A percentile compares a stretch with the other conserved stretches of the same genome.
phyloP scores from a whole-genome alignment of 37 sponge, comb jelly and placozoan genomes.

The Amphimedon queenslandica region DNA sequence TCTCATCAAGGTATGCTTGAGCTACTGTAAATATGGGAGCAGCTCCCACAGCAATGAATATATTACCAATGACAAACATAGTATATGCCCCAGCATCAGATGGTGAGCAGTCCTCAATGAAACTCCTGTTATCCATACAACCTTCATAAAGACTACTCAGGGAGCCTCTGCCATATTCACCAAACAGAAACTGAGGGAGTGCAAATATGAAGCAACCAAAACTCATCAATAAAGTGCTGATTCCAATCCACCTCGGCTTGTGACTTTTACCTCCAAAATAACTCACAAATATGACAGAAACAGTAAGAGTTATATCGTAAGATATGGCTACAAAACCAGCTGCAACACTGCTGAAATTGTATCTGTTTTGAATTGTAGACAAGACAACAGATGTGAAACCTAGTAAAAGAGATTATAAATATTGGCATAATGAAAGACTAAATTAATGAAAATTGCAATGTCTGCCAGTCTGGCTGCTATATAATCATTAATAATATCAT shows the following conservation, averaged over 20 bases:
- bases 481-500: too few relatives aligned
- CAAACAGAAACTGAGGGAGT: conserved; percentile 69
- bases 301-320: conserved; percentile 67
- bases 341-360: conserved; percentile 56
- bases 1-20: conserved; percentile 71
- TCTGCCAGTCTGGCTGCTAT: too few relatives aligned
- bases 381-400: background rate
- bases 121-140: conserved; percentile 17
- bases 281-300: conserved; percentile 68
- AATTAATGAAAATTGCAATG: too few relatives aligned
- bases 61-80: conserved; percentile 65
- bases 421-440: too few relatives aligned
- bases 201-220: conserved; percentile 71
- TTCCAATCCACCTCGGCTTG: conserved; percentile 75
- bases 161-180: conserved; percentile 18
- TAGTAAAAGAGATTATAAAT: too few relatives aligned
- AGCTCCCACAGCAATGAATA: conserved; percentile 72
- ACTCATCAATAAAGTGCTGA: conserved; percentile 32
- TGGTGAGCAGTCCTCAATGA: conserved; percentile 10
- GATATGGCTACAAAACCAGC: conserved; percentile 41
- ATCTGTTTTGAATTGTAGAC: conserved; percentile 66
- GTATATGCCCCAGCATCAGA: conserved; percentile 23
- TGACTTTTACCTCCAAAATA: conserved; percentile 72
- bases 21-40: conserved; percentile 74
- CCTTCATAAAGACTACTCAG: conserved; percentile 4